Percentiles rank a stretch among this genome's conserved stretches.
Conservation (phyloP, 2,113 vertebrate genomes). For the Thamnophis sirtalis region DNA sequence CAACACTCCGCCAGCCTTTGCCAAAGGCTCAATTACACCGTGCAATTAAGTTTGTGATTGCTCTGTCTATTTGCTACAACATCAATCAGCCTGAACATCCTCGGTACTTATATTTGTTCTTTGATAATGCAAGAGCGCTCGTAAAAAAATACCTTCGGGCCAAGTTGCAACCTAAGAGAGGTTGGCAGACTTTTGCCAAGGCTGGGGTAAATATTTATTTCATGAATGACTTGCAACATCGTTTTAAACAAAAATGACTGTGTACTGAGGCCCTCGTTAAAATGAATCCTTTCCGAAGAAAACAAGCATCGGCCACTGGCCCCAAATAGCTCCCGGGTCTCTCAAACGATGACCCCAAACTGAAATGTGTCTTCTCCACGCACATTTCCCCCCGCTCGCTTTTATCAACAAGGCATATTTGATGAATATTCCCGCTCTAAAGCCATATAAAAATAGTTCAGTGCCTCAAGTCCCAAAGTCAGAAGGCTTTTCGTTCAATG, state of each 20-base stretch:
- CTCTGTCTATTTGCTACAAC: neutral
- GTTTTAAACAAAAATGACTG: neutral
- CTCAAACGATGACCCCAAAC: neutral
- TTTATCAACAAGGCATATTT: conserved; percentile 12
- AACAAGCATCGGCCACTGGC: neutral
- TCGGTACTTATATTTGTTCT: neutral
- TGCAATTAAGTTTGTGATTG: neutral
- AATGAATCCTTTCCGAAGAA: neutral
- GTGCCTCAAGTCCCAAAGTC: conserved; percentile 28
- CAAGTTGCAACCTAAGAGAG: accelerated
- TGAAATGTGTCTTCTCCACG: neutral
- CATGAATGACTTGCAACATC: neutral
- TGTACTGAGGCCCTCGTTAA: neutral
- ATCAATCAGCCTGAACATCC: neutral
- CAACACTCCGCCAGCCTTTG: neutral
- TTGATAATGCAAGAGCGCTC: neutral
- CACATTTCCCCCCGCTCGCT: neutral
- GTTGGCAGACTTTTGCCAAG: neutral
- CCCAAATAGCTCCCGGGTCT: neutral
- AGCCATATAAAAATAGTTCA: conserved; percentile 33
- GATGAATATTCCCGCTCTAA: conserved; percentile 7
- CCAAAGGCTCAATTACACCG: neutral
- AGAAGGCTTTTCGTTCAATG: conserved; percentile 22
- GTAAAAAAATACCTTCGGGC: neutral
- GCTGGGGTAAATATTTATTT: neutral